A percentile compares a stretch with the other conserved stretches of the same genome.
Conservation (phyloP, 2,797 vertebrate species). For the Sylvilagus floridanus region DNA sequence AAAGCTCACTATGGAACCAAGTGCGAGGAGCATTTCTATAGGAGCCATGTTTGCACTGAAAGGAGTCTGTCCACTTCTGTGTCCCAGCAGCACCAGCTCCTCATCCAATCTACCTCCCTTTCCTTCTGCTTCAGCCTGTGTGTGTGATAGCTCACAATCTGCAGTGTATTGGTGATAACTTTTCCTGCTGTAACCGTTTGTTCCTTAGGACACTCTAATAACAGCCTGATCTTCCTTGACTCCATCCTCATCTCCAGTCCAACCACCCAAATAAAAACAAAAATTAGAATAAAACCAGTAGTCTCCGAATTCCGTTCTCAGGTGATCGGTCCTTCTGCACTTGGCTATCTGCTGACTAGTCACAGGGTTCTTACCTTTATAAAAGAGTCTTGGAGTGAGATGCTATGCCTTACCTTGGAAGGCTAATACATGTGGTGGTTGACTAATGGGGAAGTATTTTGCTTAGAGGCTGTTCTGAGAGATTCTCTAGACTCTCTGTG, state of each 20-base stretch:
- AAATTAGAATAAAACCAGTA: not conserved
- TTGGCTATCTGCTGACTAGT: not conserved
- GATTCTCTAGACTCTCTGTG: not conserved
- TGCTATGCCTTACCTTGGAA: not conserved
- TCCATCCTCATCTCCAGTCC: not conserved
- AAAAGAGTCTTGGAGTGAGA: not conserved
- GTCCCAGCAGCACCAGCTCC: not conserved
- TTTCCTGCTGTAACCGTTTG: not conserved
- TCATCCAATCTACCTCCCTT: not conserved
- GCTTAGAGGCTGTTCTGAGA: not conserved
- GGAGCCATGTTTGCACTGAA: not conserved
- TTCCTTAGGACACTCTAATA: not conserved
- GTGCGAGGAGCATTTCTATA: not conserved
- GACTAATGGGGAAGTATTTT: not conserved
- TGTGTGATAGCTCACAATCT: not conserved
- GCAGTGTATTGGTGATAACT: not conserved
- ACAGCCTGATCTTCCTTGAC: not conserved
- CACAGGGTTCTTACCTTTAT: not conserved
- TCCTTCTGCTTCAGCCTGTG: not conserved
- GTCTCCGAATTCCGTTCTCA: not conserved
- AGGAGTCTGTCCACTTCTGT: not conserved
- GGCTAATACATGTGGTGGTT: not conserved
- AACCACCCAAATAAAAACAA: not conserved
- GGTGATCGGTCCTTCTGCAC: not conserved
- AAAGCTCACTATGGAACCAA: not conserved